Evolutionary conservation across 1,140 invertebrate species (phyloP).

Genomic region (Charaxes varanes): DNA sequence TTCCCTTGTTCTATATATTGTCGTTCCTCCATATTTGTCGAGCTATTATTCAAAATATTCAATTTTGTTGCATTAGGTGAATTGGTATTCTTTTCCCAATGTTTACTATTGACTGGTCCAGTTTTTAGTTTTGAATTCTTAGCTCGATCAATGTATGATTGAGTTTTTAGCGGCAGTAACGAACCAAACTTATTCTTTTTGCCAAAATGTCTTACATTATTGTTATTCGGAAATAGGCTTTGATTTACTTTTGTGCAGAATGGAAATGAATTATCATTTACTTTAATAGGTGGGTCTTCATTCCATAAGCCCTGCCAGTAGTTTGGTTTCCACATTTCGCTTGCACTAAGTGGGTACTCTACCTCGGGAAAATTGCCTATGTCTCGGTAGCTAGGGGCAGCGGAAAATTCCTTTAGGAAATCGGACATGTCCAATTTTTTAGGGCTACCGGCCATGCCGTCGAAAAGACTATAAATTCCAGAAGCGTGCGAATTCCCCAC

Average conservation of each 20-base stretch:
- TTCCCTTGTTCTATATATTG: neutral
- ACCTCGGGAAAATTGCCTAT: conserved; percentile 41
- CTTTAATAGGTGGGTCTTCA: conserved; percentile 2
- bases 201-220: too few species aligned
- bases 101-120: too few species aligned
- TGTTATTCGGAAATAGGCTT: too few species aligned
- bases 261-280: neutral
- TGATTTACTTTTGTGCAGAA: neutral
- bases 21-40: neutral
- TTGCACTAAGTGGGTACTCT: conserved; percentile 39
- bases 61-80: too few species aligned
- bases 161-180: too few species aligned
- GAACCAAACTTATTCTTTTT: too few species aligned
- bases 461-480: too few species aligned
- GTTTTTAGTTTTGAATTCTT: too few species aligned
- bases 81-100: too few species aligned
- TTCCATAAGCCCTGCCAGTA: conserved; percentile 29
- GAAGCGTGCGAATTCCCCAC: too few species aligned
- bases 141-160: too few species aligned
- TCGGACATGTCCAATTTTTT: neutral
- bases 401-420: conserved; percentile 10
- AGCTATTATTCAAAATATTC: neutral
- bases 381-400: conserved; percentile 18
- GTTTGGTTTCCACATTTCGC: conserved; percentile 39
- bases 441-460: too few species aligned